phyloP scores from a whole-genome alignment of 92 coral and sea anemone genomes.

The Bergia puertoricense region DNA sequence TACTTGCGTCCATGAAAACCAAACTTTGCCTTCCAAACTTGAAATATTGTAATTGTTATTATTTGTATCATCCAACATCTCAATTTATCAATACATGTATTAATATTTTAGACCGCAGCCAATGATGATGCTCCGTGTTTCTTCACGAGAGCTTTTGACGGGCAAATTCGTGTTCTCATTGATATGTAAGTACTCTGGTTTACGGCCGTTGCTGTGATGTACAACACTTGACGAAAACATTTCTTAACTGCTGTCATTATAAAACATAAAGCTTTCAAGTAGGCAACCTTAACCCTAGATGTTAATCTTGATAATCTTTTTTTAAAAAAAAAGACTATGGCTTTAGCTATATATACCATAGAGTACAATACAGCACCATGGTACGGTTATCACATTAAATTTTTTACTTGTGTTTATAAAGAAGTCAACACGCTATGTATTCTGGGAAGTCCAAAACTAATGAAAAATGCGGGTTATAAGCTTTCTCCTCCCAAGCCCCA shows the following conservation, averaged over 20 bases:
- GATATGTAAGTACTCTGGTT: slow-evolving; percentile 27
- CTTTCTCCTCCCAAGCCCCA: too few species aligned
- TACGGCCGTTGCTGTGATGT: not conserved
- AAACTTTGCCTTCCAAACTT: not conserved
- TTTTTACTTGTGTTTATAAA: too few species aligned
- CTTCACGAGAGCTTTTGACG: slow-evolving; percentile 29
- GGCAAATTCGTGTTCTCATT: slow-evolving; percentile 24
- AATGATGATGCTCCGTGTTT: not conserved
- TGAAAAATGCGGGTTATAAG: too few species aligned
- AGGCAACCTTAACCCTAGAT: not conserved
- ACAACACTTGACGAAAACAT: not conserved
- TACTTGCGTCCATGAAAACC: not conserved
- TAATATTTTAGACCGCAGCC: not conserved
- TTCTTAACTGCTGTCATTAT: too few species aligned
- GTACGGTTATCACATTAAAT: too few species aligned
- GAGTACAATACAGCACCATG: too few species aligned
- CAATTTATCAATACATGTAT: not conserved
- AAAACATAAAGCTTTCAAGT: not conserved
- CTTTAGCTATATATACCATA: too few species aligned
- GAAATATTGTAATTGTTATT: not conserved
- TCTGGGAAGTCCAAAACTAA: too few species aligned
- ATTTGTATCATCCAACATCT: not conserved
- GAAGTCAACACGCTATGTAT: too few species aligned
- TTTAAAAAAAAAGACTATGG: not conserved
- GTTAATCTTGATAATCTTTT: not conserved